Evolutionary conservation across 2,797 vertebrate species (phyloP), one percentile per base, ranked within the genome.

Genomic region (Taenioides sp.): DNA sequence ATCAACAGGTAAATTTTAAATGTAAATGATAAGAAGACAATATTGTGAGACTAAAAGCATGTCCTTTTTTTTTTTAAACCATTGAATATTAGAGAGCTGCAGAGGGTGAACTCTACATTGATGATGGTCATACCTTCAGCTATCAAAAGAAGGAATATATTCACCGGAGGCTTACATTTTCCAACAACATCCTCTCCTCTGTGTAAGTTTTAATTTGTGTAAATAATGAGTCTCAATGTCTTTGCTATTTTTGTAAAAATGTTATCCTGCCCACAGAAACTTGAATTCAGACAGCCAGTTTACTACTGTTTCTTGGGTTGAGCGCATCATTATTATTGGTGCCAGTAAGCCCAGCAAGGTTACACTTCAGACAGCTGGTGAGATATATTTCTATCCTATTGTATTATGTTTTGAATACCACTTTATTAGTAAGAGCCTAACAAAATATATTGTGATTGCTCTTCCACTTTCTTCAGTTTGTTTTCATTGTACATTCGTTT

Each of bases 71-170:
- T 22, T 2, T 50, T 16, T 22, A 27, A 65, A 11, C 1, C 34
- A 73, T 27, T 78, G 22, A 77, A 31, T 78, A 43, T 40, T 87
- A 97, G 97, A 93, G 94, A 73, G 90, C 88, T 0, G 96, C 97
- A 0, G 88, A 94, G 67, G 97, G 97, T 11, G 94, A 97, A 65
- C 92, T 98, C 62, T 98, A 94, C 84, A 82, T 97, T 0, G 97
- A 98, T 1, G 97, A 98, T 1, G 96, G 96, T 18, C 95, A 95
- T 84, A 95, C 95, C 0, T 97, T 95, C 77, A 94, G 89, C 81
- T 98, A 93, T 68, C 87, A 95, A 61, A 95, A 89, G 83, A 88
- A 91, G n/a, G 89, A 94, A 73, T 98, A 94, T 73, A 89, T 96
- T 71, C 92, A 96, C 80, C 91, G 95, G 28, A 93, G 62, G 14